Percentiles rank a stretch among this genome's conserved stretches.
Evolutionary conservation across 1,140 invertebrate species (phyloP).

Genomic region (Helicoverpa armigera): DNA sequence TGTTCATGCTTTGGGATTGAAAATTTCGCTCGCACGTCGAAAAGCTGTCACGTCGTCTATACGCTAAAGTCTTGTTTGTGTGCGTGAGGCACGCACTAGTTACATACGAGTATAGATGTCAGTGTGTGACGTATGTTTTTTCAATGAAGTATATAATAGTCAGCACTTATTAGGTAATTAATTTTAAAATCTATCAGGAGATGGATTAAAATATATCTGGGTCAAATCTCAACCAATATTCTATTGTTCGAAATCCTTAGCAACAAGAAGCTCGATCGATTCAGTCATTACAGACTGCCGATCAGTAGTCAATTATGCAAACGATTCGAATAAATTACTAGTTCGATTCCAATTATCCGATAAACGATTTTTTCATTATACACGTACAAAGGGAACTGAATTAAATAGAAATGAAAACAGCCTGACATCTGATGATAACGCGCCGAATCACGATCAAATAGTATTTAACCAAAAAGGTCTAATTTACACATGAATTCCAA

Average conservation of each 20-base stretch:
- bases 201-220: too few species aligned
- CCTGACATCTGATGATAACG: background rate
- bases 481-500: slow-evolving; percentile 25
- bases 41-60: too few species aligned
- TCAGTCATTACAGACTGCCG: background rate
- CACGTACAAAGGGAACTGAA: background rate
- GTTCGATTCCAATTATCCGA: background rate
- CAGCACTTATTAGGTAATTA: too few species aligned
- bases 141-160: too few species aligned
- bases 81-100: too few species aligned
- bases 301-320: slow-evolving; percentile 10
- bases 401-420: background rate
- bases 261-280: background rate
- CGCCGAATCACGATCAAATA: slow-evolving; percentile 5
- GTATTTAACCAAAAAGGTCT: background rate
- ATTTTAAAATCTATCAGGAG: too few species aligned
- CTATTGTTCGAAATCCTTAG: background rate
- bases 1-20: too few species aligned
- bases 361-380: background rate
- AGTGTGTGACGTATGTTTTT: too few species aligned
- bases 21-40: too few species aligned
- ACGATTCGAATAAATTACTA: slow-evolving; percentile 5
- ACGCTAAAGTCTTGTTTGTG: too few species aligned
- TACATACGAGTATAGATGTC: too few species aligned
- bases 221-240: too few species aligned